phyloP scores from a whole-genome alignment of 2,888 invertebrate genomes.

The Drosophila nr. medialis region DNA sequence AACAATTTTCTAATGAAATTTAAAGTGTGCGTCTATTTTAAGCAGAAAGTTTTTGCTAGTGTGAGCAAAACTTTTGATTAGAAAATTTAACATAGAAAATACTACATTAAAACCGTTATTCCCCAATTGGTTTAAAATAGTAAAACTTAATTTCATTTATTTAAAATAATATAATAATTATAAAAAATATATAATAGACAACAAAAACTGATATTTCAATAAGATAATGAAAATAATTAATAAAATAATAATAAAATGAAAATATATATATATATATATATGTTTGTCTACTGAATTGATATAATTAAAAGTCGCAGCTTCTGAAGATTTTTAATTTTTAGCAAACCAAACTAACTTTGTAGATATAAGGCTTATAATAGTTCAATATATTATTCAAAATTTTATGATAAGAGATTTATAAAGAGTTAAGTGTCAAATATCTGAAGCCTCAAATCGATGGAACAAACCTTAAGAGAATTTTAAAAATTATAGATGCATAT shows the following conservation, averaged over 20 bases:
- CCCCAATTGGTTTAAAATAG: neutral
- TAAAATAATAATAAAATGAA: neutral
- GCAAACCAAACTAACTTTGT: neutral
- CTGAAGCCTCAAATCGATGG: neutral
- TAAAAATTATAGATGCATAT: neutral
- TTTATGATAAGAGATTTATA: neutral
- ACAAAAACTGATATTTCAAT: neutral
- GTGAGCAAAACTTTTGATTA: neutral
- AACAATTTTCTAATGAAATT: slow-evolving; percentile 64
- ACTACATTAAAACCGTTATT: neutral
- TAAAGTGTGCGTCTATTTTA: slow-evolving; percentile 51
- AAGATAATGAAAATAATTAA: neutral
- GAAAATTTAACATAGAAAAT: neutral
- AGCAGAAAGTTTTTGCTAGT: slow-evolving; percentile 3
- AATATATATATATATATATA: neutral
- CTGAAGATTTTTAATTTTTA: neutral
- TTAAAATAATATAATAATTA: neutral
- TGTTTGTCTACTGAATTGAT: neutral
- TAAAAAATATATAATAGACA: neutral
- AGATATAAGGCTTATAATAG: neutral
- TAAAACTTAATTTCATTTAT: neutral
- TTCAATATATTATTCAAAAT: neutral
- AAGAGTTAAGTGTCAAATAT: neutral
- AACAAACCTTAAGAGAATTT: neutral
- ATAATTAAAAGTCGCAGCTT: no score